Conservation (phyloP, 2,113 vertebrate genomes). For the Pseudorectes ferrugineus region DNA sequence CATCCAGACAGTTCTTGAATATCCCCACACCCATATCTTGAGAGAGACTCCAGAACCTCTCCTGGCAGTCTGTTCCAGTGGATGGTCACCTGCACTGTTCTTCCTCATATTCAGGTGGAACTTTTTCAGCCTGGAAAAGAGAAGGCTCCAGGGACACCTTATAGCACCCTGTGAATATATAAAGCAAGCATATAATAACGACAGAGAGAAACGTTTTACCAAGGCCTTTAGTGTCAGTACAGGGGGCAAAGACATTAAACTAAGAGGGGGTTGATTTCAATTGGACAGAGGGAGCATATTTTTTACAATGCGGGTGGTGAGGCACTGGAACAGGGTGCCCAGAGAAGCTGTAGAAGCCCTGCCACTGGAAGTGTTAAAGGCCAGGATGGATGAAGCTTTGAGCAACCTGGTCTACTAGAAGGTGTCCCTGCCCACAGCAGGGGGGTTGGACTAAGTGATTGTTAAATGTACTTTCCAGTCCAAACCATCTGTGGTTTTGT, state of each 20-base stretch:
- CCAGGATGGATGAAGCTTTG: background rate
- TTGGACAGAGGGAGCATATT: background rate
- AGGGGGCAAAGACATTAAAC: background rate
- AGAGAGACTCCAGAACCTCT: background rate
- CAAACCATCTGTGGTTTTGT: background rate
- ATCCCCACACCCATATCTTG: background rate
- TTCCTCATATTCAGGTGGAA: background rate
- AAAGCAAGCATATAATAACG: background rate
- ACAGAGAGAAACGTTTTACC: background rate
- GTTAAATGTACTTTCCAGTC: background rate
- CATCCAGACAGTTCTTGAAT: background rate
- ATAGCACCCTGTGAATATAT: background rate
- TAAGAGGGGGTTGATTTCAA: background rate
- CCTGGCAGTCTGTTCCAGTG: background rate
- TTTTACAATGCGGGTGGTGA: background rate
- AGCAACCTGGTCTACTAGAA: background rate
- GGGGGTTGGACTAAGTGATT: background rate
- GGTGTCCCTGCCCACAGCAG: background rate
- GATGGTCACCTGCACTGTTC: rapidly evolving
- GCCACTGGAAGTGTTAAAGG: background rate
- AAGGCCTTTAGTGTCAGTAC: background rate
- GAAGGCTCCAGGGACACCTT: background rate
- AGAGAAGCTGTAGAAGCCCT: background rate
- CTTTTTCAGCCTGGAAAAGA: background rate
- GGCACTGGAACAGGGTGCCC: background rate